These are phyloP conservation scores for Hyles vespertilio DNA, from an alignment of 1,140 invertebrate genomes.

Conservation along the genomic window DNA sequence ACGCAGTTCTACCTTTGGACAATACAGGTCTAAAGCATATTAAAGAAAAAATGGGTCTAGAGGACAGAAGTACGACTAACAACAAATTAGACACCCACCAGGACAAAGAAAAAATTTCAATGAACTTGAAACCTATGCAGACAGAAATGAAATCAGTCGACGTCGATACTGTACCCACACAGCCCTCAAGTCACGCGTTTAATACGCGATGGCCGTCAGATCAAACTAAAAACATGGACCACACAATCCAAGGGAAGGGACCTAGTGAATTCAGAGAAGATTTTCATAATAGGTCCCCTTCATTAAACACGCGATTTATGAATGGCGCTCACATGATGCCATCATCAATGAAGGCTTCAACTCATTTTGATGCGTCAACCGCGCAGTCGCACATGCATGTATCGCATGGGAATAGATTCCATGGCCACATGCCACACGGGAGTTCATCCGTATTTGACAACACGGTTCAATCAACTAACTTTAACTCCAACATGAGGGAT, in stretches of 20 bases:
- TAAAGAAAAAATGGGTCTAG: too few relatives aligned
- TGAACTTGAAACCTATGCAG: too few relatives aligned
- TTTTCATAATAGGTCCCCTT: neutral
- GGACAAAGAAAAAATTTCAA: too few relatives aligned
- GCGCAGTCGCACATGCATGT: neutral
- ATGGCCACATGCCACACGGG: conserved; percentile 13
- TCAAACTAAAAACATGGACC: neutral
- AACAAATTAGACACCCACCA: too few relatives aligned
- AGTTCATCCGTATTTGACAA: conserved; percentile 28
- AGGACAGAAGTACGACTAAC: too few relatives aligned
- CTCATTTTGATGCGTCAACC: conserved; percentile 4
- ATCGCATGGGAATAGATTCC: neutral
- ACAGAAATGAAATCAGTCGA: neutral
- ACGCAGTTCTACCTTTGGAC: too few relatives aligned
- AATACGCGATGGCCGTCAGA: neutral
- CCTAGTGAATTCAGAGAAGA: neutral
- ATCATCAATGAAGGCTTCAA: conserved; percentile 8
- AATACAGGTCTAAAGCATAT: too few relatives aligned
- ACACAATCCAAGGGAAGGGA: neutral
- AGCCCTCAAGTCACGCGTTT: neutral
- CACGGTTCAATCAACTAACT: conserved; percentile 28
- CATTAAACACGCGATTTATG: neutral
- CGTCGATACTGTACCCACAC: neutral
- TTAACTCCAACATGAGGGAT: conserved; percentile 30
- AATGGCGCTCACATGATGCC: neutral